Evolutionary conservation across 1,140 invertebrate species (phyloP).

Genomic region (Brachionus manjavacas): DNA sequence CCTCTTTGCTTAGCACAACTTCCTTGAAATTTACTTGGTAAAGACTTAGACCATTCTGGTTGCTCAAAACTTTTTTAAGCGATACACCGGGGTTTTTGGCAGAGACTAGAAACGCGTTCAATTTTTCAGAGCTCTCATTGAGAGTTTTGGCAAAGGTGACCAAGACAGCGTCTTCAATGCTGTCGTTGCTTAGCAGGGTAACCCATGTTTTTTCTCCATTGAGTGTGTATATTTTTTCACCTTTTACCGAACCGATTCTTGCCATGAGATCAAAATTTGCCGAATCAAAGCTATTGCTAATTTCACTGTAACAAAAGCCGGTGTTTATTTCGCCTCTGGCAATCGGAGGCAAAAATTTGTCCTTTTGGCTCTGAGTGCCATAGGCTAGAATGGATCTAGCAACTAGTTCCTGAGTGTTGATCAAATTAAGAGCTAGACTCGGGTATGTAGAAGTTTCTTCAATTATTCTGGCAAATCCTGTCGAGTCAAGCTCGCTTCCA

Average conservation of each 20-base stretch:
- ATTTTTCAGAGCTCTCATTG: not conserved
- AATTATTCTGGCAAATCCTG: not conserved
- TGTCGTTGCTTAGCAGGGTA: not conserved
- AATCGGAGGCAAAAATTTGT: not conserved
- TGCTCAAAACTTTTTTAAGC: not conserved
- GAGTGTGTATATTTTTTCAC: conserved; percentile 6
- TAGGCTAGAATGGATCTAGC: conserved; percentile 9
- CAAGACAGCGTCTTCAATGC: not conserved
- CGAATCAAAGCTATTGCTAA: not conserved
- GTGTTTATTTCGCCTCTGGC: not conserved
- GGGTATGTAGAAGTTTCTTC: conserved; percentile 3
- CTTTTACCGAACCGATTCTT: not conserved
- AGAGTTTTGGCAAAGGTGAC: conserved; percentile 5
- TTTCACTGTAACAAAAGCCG: conserved; percentile 31
- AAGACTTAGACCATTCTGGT: conserved; percentile 4
- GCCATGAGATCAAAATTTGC: not conserved
- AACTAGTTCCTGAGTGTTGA: not conserved
- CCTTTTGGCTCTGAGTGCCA: conserved; percentile 14
- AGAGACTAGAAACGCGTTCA: not conserved
- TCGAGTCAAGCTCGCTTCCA: conserved; percentile 26
- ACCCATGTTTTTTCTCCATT: conserved; percentile 39
- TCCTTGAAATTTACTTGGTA: conserved; percentile 31
- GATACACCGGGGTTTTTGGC: not conserved
- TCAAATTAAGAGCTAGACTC: not conserved
- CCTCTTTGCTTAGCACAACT: not conserved